Base-by-base conservation (phyloP, 2,888 invertebrate genomes). In the Ligdia adustata region DNA sequence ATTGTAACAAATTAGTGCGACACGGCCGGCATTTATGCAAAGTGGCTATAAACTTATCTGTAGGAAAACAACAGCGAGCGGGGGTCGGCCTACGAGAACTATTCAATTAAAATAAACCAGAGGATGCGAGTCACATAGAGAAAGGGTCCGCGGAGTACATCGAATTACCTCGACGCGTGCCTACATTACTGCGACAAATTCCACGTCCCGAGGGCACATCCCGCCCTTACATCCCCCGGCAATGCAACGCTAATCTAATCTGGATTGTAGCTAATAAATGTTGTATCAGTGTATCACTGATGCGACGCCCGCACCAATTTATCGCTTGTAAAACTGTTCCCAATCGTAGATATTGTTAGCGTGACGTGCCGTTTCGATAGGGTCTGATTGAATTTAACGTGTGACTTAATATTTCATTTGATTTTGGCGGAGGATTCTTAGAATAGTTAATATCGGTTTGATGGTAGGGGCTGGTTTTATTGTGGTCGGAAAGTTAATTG, bases 281-380 rank as follows among this genome's bases (percentile, higher is more conserved):
- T 89, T 83, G 80, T 81, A 86, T 78, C 78, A 74, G 74, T 72
- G 80, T 79, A n/a, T n/a, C n/a, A n/a, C n/a, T n/a, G n/a, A n/a
- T n/a, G n/a, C n/a, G 81, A 75, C 79, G 79, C 78, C 75, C 75
- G 79, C 77, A 79, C 75, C 71, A 87, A 88, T 90, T 89, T 90
- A 89, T 90, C 75, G 89, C 89, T 88, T 88, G 88, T 87, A 89
- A 89, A 90, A 89, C 88, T 90, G 87, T 89, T 88, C 87, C 87
- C 87, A 89, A 90, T 89, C 84, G 88, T 66, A 76, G 81, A 77
- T 79, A 87, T 82, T 79, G 85, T 75, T 69, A 66, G 79, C 77
- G 75, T 81, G 82, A 81, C 77, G 75, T 72, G 63, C 62, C 69
- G 69, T 74, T 80, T 75, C 74, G 73, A 70, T 72, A 65, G 70